Conservation (phyloP, 2,888 invertebrate genomes). For the Apocheima hispidaria region DNA sequence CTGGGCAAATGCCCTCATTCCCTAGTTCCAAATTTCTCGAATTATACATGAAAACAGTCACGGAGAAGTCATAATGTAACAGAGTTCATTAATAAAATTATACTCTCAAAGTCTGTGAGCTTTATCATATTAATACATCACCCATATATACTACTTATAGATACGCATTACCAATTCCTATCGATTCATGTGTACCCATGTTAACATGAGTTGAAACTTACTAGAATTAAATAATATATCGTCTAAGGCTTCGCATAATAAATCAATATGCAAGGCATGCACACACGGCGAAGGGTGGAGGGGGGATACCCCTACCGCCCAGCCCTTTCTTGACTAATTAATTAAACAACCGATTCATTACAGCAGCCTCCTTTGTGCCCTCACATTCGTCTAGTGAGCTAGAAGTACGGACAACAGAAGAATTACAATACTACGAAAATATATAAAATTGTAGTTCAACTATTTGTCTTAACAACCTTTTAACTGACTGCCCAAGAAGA, state of each 20-base stretch:
- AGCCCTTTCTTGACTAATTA: slow-evolving; percentile 88
- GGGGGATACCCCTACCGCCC: slow-evolving; percentile 49
- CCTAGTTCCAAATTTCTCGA: no score
- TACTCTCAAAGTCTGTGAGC: not conserved
- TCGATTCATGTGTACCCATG: slow-evolving; percentile 45
- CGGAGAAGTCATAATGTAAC: no score
- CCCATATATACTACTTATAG: not conserved
- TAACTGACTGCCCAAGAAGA: no score
- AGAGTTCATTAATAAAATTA: no score
- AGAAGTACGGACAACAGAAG: slow-evolving; percentile 63
- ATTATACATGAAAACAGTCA: no score
- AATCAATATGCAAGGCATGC: slow-evolving; percentile 86
- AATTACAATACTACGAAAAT: not conserved
- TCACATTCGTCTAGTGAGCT: slow-evolving; percentile 81
- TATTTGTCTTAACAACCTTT: no score
- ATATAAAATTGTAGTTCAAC: not conserved
- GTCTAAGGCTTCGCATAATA: slow-evolving; percentile 76
- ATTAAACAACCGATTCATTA: slow-evolving; percentile 93
- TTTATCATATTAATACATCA: not conserved
- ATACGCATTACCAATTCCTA: slow-evolving; percentile 24
- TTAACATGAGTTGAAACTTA: slow-evolving; percentile 76
- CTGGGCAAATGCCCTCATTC: no score
- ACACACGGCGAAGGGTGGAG: slow-evolving; percentile 66
- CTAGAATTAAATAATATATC: slow-evolving; percentile 84
- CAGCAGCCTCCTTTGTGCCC: slow-evolving; percentile 84